phyloP scores from a whole-genome alignment of 2,888 invertebrate genomes.

The Cordylochernes scorpioides region DNA sequence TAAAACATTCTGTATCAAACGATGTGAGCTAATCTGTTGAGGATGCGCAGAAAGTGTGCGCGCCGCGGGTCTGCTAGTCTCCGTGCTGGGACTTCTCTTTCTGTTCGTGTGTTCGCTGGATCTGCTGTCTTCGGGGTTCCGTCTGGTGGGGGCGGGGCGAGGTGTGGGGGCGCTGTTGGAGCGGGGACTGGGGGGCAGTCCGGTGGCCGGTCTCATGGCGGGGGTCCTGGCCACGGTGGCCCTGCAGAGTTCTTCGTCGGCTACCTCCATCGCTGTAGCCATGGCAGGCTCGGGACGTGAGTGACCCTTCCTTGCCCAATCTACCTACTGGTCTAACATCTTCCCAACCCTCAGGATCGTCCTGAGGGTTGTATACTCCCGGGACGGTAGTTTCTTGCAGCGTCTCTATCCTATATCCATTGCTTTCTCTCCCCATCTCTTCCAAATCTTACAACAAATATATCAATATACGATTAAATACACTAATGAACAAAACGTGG shows the following conservation, averaged over 20 bases:
- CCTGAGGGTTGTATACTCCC: too few relatives aligned
- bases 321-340: too few relatives aligned
- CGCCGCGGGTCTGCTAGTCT: conserved; percentile 14
- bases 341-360: too few relatives aligned
- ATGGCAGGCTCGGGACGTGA: conserved; percentile 22
- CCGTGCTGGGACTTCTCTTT: conserved; percentile 20
- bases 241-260: conserved; percentile 28
- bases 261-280: conserved; percentile 25
- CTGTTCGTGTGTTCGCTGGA: conserved; percentile 24
- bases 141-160: conserved; percentile 20
- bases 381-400: too few relatives aligned
- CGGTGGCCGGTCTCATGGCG: conserved; percentile 28
- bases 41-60: too few relatives aligned
- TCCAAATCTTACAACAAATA: too few relatives aligned
- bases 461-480: too few relatives aligned
- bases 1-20: too few relatives aligned
- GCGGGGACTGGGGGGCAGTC: conserved; percentile 24
- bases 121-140: conserved; percentile 21
- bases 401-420: too few relatives aligned
- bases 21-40: too few relatives aligned
- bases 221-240: conserved; percentile 29
- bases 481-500: too few relatives aligned
- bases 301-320: conserved; percentile 9
- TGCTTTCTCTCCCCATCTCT: too few relatives aligned
- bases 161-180: conserved; percentile 23